Base-by-base conservation (phyloP, 1,140 invertebrate species). In the Parasteatoda tepidariorum region DNA sequence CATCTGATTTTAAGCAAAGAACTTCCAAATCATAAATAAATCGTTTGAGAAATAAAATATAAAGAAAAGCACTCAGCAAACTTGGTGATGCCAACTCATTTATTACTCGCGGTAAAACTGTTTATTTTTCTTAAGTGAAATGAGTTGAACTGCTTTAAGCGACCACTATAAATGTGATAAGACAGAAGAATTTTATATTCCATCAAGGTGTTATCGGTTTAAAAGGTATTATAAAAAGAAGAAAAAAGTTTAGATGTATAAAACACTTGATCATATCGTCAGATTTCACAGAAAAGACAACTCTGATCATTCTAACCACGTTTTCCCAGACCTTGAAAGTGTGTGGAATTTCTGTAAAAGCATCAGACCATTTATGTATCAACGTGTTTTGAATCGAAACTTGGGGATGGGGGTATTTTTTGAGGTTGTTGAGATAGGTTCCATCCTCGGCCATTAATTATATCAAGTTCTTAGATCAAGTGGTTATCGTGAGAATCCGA, bases 371-470 rank as follows among this genome's bases (percentile, higher is more conserved):
- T 57, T 78, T 78, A 78, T 48, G 59, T 57, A 66, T 64, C 74
- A 78, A 78, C 74, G 74, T 78, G 74, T 78, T 28, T 34, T 26
- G 74, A 64, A 78, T 78, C 24, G 59, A 78, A 78, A 54, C 74
- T 30, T 26, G 74, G 61, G 34, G 18, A 48, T n/a, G n/a, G n/a
- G n/a, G n/a, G n/a, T n/a, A n/a, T n/a, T 75, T 62, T 75, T 62
- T 26, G 24, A 62, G 57, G 55, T 28, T 57, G 48, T 18, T 18
- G 38, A 71, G 74, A 78, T 66, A 78, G 61, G 28, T 33, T 57
- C 18, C 13, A 64, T 30, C 18, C 57, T 30, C 15, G 6, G 38
- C 41, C 74, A 66, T 78, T 78, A 78, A 78, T 78, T 78, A 78
- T 78, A 64, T 78, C 61, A 33, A 48, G 26, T 15, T 34, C n/a